phyloP scores from a whole-genome alignment of 2,113 vertebrate species.

The Sus scrofa region DNA sequence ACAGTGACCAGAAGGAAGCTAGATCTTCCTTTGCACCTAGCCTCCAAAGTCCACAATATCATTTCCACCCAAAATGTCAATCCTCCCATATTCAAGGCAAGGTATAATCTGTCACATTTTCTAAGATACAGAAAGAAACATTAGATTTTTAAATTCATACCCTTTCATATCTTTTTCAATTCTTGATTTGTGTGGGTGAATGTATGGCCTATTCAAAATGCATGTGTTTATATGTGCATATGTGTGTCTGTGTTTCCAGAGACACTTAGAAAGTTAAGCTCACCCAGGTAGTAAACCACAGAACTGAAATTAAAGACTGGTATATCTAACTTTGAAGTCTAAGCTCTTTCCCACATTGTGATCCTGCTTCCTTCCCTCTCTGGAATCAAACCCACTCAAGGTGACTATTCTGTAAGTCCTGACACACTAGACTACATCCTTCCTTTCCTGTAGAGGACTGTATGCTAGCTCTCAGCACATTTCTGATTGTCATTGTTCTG shows the following conservation, averaged over 20 bases:
- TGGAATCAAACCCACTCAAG: neutral
- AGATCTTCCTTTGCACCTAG: neutral
- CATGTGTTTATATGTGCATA: neutral
- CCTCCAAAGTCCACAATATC: neutral
- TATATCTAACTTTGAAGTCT: neutral
- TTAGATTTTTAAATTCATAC: neutral
- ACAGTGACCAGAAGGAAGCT: neutral
- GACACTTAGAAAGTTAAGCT: neutral
- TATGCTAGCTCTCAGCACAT: neutral
- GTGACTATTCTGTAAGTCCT: neutral
- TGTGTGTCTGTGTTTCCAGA: neutral
- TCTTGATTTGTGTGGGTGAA: neutral
- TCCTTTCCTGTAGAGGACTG: neutral
- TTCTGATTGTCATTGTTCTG: neutral
- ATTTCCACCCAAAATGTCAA: neutral
- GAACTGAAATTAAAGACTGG: neutral
- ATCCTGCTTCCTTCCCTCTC: neutral
- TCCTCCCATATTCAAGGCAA: neutral
- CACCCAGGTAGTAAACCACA: neutral
- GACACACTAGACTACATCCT: accelerated
- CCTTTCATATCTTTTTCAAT: neutral
- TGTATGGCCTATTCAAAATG: neutral
- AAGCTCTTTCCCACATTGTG: neutral
- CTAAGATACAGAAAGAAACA: neutral
- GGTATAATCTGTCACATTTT: neutral